Conservation (phyloP, 1,140 invertebrate genomes). For the Drosophila kurseongensis region DNA sequence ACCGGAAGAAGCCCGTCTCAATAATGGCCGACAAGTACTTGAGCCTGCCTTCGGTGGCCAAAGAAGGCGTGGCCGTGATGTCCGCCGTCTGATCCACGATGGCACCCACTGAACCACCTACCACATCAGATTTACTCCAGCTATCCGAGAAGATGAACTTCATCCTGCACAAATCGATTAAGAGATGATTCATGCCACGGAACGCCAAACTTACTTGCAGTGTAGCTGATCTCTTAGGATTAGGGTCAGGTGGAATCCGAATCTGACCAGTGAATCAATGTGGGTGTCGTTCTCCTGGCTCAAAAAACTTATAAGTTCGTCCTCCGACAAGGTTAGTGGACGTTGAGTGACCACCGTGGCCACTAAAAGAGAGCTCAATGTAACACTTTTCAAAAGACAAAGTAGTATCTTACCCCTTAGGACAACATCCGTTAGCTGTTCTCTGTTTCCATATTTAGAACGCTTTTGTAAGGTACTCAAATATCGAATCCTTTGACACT, state of each 20-base stretch:
- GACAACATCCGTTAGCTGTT: conserved; percentile 60
- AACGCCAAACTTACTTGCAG: conserved; percentile 34
- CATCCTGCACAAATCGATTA: conserved; percentile 35
- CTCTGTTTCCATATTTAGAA: conserved; percentile 59
- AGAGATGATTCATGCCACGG: not conserved
- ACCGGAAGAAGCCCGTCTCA: conserved; percentile 64
- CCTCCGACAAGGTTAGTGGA: conserved; percentile 36
- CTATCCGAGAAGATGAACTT: conserved; percentile 57
- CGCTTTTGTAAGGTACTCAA: conserved; percentile 59
- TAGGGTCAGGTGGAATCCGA: conserved; percentile 57
- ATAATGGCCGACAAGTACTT: conserved; percentile 56
- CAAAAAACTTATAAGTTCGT: conserved; percentile 38
- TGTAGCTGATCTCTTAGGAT: conserved; percentile 55
- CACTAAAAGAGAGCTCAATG: not conserved
- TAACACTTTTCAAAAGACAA: too few species aligned
- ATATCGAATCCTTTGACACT: conserved; percentile 39
- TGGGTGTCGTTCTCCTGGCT: conserved; percentile 56
- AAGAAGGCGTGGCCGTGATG: conserved; percentile 55
- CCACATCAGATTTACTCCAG: conserved; percentile 64
- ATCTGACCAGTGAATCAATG: conserved; percentile 59
- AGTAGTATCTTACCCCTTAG: conserved; percentile 33
- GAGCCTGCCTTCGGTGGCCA: conserved; percentile 56
- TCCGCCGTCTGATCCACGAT: conserved; percentile 59
- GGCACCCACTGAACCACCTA: conserved; percentile 64
- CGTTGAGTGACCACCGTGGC: conserved; percentile 70